Base-by-base conservation (phyloP, 2,888 invertebrate genomes). In the Drosophila longiperda region DNA sequence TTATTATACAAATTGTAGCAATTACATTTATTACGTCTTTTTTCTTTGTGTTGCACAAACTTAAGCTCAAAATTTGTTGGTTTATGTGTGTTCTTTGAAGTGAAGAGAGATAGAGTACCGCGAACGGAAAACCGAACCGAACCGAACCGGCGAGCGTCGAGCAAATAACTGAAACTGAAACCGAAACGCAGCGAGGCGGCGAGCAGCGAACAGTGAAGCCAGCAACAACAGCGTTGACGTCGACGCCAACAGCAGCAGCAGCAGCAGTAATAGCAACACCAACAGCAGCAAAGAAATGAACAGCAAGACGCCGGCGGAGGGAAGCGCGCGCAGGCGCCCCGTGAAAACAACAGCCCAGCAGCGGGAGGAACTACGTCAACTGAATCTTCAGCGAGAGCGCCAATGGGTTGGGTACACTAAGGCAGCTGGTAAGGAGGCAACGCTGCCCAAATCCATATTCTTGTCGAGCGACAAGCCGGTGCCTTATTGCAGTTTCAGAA, bases 71-170 rank as follows among this genome's bases (percentile, higher is more conserved):
- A 78, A 59, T 62, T 48, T 55, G 12, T 42, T 15, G 29, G 20
- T 42, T 29, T 33, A 29, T 20, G 12, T 38, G 45, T 38, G 38
- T 34, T 15, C 8, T 15, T n/a, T 23, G 26, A 23, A 29, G 17
- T 15, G 45, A 45, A 23, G 23, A 45, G 23, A 45, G 23, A 53
- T 66, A 62, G 63, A 50, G 63, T 68, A 49, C 70, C 64, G 66
- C 48, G 32, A 54, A 42, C 64, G 40, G 63, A 71, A 66, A 68
- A 64, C 62, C 72, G 76, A 81, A 89, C 91, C n/a, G n/a, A n/a
- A n/a, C n/a, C 82, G 85, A 82, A 86, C 83, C 91, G 90, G 87
- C 82, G 89, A 87, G 79, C 82, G 85, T 83, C 91, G 80, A 86
- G 65, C 71, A 86, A 88, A 78, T 80, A 86, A 90, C 86, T 82